Base-by-base conservation (phyloP, 2,888 invertebrate genomes). In the Luperina testacea region DNA sequence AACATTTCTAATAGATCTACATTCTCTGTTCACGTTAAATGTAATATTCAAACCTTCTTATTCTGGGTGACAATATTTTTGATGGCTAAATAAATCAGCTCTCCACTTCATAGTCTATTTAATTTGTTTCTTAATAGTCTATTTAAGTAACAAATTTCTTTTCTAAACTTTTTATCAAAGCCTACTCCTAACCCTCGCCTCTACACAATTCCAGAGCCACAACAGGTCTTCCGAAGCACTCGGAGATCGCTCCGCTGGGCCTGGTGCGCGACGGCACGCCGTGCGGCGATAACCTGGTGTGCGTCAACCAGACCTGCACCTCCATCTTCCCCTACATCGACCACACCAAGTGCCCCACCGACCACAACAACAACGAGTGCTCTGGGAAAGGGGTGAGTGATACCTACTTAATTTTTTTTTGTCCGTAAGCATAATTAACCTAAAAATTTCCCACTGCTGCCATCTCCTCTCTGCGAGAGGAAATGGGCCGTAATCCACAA, bases 371-470 rank as follows among this genome's bases (percentile, higher is more conserved):
- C 92, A 97, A 98, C 90, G 98, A 99, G 94, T 99, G 99, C 97
- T 99, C 99, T 79, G 99, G 98, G 83, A 98, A 98, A 96, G 99
- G 99, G 97, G 99, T 99, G 97, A 98, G 98, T 98, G n/a, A 4
- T 1, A 4, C 4, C 51, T 32, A 20, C 1, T 24, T 61, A 7
- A 1, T 57, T 11, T 59, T 15, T 61, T 57, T 57, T 57, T 45
- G 8, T 24, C 24, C 24, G 0, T 57, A 1, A 20, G 0, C 11
- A 4, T 4, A 57, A 9, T 57, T 9, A 24, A 8, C 9, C 57
- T 57, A 11, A 11, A 57, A 57, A 8, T 20, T 57, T 53, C 57
- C 57, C 24, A 57, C 24, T 9, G 57, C 57, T 57, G 24, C 9
- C 57, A n/a, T n/a, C n/a, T 24, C 57, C 24, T 11, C 3, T 9